Percentiles rank a stretch among this genome's conserved stretches.
phyloP scores from a whole-genome alignment of 2,113 vertebrate genomes.

The Sylvilagus bachmani region DNA sequence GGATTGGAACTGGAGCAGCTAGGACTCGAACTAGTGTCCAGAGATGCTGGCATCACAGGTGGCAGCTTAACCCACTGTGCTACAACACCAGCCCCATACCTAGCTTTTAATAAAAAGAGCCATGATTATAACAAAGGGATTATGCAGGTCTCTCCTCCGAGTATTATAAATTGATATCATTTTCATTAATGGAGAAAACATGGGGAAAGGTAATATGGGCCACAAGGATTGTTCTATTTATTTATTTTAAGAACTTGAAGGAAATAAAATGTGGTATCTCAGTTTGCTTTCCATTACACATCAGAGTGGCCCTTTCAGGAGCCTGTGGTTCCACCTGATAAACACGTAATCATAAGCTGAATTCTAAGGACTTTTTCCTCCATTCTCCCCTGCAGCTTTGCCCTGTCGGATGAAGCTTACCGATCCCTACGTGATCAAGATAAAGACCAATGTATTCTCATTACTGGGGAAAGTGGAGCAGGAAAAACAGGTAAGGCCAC shows the following conservation, averaged over 20 bases:
- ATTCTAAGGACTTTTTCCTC: conserved; percentile 38
- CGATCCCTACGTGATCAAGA: conserved; percentile 98
- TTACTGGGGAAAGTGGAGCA: conserved; percentile 98
- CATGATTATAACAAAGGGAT: background rate
- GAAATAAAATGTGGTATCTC: background rate
- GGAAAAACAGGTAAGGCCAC: conserved; percentile 95
- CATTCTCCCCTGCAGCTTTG: conserved; percentile 91
- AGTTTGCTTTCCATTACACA: background rate
- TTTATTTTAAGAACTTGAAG: conserved; percentile 1
- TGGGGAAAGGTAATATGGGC: background rate
- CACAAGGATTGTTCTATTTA: background rate
- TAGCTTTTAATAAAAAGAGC: background rate
- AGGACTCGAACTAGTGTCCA: too few species aligned
- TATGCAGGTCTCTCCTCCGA: background rate
- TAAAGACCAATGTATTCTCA: conserved; percentile 99
- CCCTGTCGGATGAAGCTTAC: conserved; percentile 98
- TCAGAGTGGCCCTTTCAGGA: background rate
- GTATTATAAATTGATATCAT: background rate
- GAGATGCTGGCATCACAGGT: too few species aligned
- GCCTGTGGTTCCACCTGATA: background rate
- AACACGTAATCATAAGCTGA: background rate
- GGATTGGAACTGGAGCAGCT: too few species aligned
- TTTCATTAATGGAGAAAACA: background rate
- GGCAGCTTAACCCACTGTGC: too few species aligned
- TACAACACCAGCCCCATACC: background rate